These are phyloP conservation scores for Ectemnius cavifrons DNA, from an alignment of 2,888 invertebrate species.

Conservation along the genomic window DNA sequence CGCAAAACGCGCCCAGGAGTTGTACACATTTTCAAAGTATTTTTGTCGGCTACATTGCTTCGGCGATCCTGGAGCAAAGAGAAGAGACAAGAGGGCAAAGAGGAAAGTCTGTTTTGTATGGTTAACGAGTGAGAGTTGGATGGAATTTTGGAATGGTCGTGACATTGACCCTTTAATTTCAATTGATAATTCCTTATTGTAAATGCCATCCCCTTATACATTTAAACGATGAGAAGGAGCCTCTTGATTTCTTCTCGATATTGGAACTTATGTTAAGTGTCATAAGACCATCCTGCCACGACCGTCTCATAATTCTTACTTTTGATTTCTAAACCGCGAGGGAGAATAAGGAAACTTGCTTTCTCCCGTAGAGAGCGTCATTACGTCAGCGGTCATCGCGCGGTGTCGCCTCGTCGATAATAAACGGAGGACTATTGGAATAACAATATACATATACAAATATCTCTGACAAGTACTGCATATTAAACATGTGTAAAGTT, in stretches of 20 bases:
- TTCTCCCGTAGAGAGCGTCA: constrained; percentile 17
- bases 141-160: no score
- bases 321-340: background rate
- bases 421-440: constrained; percentile 48
- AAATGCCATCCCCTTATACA: background rate
- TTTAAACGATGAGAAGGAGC: background rate
- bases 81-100: background rate
- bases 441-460: constrained; percentile 64
- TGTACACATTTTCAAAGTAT: constrained; percentile 59
- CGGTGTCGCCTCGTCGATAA: constrained; percentile 32
- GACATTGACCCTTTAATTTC: constrained; percentile 6
- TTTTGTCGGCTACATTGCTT: constrained; percentile 54
- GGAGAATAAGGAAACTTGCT: background rate
- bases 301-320: background rate
- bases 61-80: constrained; percentile 15
- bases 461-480: constrained; percentile 70
- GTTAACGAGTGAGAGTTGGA: no score
- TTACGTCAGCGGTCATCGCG: constrained; percentile 17
- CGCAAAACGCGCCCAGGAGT: constrained; percentile 47
- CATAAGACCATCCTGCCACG: no score
- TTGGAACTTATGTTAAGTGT: no score
- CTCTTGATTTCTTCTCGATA: background rate
- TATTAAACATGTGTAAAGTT: constrained; percentile 75
- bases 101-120: background rate
- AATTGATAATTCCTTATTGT: no score